Evolutionary conservation across 2,113 vertebrate genomes (phyloP).

Genomic region (Eupsittula cactorum): DNA sequence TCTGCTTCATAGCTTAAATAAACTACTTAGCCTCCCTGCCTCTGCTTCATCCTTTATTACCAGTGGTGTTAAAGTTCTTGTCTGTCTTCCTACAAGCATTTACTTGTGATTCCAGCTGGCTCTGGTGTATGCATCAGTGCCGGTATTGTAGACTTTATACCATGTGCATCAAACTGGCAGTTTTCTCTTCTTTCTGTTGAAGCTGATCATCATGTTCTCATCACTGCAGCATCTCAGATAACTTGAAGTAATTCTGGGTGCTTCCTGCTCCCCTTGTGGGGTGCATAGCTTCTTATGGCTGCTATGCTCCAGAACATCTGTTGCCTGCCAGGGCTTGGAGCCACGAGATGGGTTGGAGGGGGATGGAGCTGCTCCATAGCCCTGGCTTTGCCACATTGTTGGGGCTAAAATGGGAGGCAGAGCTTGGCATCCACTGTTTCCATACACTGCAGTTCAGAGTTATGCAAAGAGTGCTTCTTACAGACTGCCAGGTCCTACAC

Average conservation of each 20-base stretch:
- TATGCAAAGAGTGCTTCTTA: not conserved
- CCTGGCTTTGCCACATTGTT: not conserved
- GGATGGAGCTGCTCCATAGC: not conserved
- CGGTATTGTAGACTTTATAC: not conserved
- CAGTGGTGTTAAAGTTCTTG: not conserved
- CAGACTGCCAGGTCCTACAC: not conserved
- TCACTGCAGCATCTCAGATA: not conserved
- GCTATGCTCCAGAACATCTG: not conserved
- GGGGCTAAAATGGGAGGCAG: not conserved
- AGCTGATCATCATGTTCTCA: not conserved
- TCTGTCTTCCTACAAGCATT: not conserved
- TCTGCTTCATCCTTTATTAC: slow-evolving; percentile 7
- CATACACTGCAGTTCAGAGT: not conserved
- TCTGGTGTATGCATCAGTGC: not conserved
- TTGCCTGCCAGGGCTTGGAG: not conserved
- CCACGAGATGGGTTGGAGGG: accelerated
- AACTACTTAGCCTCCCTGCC: slow-evolving; percentile 36
- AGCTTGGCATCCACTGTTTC: accelerated
- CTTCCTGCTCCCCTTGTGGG: not conserved
- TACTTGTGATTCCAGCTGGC: not conserved
- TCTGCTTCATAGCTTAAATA: slow-evolving; percentile 33
- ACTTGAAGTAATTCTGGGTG: not conserved
- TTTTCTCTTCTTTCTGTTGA: not conserved
- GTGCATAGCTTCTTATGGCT: not conserved
- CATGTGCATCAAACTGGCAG: not conserved